phyloP scores from a whole-genome alignment of 2,113 vertebrate genomes.

The Podarcis cretensis region DNA sequence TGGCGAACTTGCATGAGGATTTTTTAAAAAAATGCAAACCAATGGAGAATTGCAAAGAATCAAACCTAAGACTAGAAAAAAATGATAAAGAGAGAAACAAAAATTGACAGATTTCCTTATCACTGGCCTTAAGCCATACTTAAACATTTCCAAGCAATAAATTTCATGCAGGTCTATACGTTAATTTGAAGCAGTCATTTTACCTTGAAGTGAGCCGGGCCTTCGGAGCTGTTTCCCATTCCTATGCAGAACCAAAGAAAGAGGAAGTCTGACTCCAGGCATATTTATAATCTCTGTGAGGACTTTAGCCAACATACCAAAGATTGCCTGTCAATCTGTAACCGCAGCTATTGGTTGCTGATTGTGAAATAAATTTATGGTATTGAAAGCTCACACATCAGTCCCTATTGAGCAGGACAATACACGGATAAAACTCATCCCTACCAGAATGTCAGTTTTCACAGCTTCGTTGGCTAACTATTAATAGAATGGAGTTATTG shows the following conservation, averaged over 20 bases:
- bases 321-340: slow-evolving; percentile 31
- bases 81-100: too few species aligned
- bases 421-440: neutral
- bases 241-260: neutral
- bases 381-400: slow-evolving; percentile 61
- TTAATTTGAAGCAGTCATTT: slow-evolving; percentile 1
- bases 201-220: slow-evolving; percentile 63
- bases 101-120: too few species aligned
- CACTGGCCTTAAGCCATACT: neutral
- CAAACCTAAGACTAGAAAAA: too few species aligned
- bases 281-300: slow-evolving; percentile 60
- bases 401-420: slow-evolving; percentile 56
- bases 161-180: too few species aligned
- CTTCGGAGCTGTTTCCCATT: slow-evolving; percentile 59
- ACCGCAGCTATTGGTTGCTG: slow-evolving; percentile 38
- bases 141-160: neutral
- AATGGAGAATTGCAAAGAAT: neutral
- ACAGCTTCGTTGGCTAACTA: slow-evolving; percentile 5
- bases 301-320: slow-evolving; percentile 66
- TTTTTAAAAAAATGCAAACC: neutral
- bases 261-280: neutral
- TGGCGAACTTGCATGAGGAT: neutral
- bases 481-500: slow-evolving; percentile 21
- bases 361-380: slow-evolving; percentile 58
- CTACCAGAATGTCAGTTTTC: neutral